A percentile compares a stretch with the other conserved stretches of the same genome.
phyloP scores from a whole-genome alignment of 30 jellyfish, hydroid and myxozoan species.

The Chrysaora quinquecirrha region DNA sequence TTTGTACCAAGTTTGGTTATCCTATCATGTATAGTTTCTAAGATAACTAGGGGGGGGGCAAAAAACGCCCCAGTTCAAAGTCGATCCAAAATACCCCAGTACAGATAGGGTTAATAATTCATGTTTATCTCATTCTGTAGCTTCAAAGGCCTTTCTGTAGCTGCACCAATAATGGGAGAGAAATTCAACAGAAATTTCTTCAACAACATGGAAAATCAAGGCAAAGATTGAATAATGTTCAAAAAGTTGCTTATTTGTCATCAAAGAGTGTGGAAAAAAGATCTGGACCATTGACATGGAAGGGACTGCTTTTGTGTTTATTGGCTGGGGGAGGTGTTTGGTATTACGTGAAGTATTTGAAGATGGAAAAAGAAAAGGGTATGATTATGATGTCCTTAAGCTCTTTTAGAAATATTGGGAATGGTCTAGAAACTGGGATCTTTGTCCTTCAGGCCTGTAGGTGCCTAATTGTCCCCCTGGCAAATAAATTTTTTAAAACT shows the following conservation, averaged over 20 bases:
- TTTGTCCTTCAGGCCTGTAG: too few relatives aligned
- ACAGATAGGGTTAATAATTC: too few relatives aligned
- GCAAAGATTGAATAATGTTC: not conserved
- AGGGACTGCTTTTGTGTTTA: slow-evolving; percentile 62
- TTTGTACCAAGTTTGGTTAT: too few relatives aligned
- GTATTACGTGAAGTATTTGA: slow-evolving; percentile 61
- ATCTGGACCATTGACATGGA: slow-evolving; percentile 93
- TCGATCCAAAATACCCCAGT: too few relatives aligned
- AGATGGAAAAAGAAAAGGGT: slow-evolving; percentile 81
- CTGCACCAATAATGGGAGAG: not conserved
- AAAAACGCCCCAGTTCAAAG: too few relatives aligned
- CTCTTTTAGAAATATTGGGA: too few relatives aligned
- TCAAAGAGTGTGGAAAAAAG: not conserved
- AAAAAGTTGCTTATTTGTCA: not conserved
- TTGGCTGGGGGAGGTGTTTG: slow-evolving; percentile 89
- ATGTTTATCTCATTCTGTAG: too few relatives aligned
- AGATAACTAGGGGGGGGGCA: too few relatives aligned
- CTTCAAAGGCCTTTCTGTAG: not conserved
- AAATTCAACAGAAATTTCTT: not conserved
- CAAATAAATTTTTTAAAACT: not conserved
- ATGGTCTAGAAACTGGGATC: too few relatives aligned
- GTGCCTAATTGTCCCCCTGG: too few relatives aligned
- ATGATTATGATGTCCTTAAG: not conserved
- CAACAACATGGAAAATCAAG: not conserved
- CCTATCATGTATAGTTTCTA: too few relatives aligned